Conservation (phyloP, 2,113 vertebrate genomes). For the Barbus barbus region DNA sequence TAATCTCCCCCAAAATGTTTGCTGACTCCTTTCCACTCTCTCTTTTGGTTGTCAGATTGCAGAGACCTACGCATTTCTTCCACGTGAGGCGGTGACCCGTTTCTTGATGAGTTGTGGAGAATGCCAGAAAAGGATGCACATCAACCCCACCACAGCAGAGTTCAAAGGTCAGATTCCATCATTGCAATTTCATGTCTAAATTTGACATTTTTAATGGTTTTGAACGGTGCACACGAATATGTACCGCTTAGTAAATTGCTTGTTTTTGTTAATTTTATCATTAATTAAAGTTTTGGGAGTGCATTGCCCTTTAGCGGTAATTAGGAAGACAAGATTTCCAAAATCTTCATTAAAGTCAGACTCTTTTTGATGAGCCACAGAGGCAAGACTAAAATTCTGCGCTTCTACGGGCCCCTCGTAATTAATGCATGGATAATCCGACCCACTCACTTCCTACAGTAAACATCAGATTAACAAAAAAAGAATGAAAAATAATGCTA, state of each 20-base stretch:
- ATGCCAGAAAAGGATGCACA: slow-evolving; percentile 99
- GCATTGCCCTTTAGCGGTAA: slow-evolving; percentile 20
- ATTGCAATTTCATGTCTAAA: slow-evolving; percentile 35
- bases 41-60: slow-evolving; percentile 82
- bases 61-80: slow-evolving; percentile 96
- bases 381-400: slow-evolving; percentile 1
- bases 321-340: slow-evolving; percentile 20
- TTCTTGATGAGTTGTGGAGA: slow-evolving; percentile 98
- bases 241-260: neutral
- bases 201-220: neutral
- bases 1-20: slow-evolving; percentile 10
- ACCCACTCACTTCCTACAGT: slow-evolving; percentile 7
- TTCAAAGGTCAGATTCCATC: slow-evolving; percentile 87
- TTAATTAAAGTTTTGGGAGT: slow-evolving; percentile 26
- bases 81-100: slow-evolving; percentile 94
- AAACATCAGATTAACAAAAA: slow-evolving; percentile 25
- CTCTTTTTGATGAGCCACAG: slow-evolving; percentile 4
- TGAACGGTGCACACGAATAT: neutral
- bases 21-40: slow-evolving; percentile 23
- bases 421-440: slow-evolving; percentile 26
- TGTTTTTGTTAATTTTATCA: slow-evolving; percentile 30
- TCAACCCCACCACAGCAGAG: slow-evolving; percentile 93
- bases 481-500: neutral
- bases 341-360: slow-evolving; percentile 17
- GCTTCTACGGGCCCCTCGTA: neutral